phyloP scores from a whole-genome alignment of 2,888 invertebrate genomes.

The Syritta pipiens region DNA sequence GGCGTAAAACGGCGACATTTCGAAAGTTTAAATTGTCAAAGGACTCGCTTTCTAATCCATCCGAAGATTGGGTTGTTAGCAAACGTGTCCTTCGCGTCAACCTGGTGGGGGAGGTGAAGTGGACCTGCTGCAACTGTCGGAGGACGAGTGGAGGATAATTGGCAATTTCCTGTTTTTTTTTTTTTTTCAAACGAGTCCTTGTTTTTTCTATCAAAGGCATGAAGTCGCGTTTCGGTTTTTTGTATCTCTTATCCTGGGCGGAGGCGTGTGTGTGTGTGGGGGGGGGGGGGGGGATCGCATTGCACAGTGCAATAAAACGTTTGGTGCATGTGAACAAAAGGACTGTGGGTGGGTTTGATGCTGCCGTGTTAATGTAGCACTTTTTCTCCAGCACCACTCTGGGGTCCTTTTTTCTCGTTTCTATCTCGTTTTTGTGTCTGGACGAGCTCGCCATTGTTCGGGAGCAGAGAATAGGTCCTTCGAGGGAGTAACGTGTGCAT shows the following conservation, averaged over 20 bases:
- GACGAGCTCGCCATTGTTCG: conserved; percentile 22
- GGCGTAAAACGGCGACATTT: conserved; percentile 12
- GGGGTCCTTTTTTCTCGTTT: conserved; percentile 33
- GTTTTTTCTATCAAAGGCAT: conserved; percentile 16
- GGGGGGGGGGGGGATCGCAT: no score
- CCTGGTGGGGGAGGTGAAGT: no score
- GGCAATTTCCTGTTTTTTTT: conserved; percentile 10
- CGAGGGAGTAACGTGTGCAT: conserved; percentile 42
- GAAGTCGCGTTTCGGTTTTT: background rate
- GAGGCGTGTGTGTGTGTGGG: background rate
- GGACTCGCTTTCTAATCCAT: background rate
- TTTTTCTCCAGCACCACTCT: background rate
- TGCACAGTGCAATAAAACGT: conserved; percentile 61
- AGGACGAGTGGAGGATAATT: no score
- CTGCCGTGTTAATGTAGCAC: conserved; percentile 48
- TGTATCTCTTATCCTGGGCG: no score
- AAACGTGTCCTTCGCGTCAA: no score
- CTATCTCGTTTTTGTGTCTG: conserved; percentile 18
- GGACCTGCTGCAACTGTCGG: no score
- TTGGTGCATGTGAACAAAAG: conserved; percentile 61
- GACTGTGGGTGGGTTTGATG: conserved; percentile 39
- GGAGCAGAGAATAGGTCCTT: conserved; percentile 29
- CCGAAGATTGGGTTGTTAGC: background rate
- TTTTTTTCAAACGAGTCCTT: no score
- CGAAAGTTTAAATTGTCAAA: conserved; percentile 28